Base-by-base conservation (phyloP, 1,140 invertebrate genomes). In the Lepidotrigona ventralis region DNA sequence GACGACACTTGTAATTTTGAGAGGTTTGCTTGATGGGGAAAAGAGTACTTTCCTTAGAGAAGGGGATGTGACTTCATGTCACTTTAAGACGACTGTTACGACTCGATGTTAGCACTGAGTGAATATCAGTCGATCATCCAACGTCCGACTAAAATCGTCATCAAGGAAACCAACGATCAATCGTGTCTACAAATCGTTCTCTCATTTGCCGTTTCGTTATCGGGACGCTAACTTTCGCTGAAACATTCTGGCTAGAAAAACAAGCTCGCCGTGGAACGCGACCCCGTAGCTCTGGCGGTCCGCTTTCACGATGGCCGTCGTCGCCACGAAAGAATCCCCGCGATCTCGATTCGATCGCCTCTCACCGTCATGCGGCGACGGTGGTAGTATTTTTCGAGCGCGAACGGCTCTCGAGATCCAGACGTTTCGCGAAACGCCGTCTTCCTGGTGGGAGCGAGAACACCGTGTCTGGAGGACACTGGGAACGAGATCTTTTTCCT, bases 401-500 rank as follows among this genome's bases (percentile, higher is more conserved):
- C 33, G 53, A 73, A 17, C 68, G 17, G 29, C 15, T 11, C 23
- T 60, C 23, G 58, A 60, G 4, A 33, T 33, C 33, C 33, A 33
- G 33, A 33, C 33, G 33, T 21, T 46, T 80, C 70, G 76, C 68
- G 78, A 86, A 86, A 70, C 86, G 75, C 58, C 64, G 60, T 85
- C 66, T 81, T 84, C 70, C 73, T 73, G 72, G 71, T 85, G 81
- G 85, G 75, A 84, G 76, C 66, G 33, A 63, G 33, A 84, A 79
- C 75, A 46, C 39, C 39, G 39, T 46, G 87, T 89, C 75, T 81
- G 64, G 56, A 86, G 84, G 71, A 82, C 81, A 88, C 71, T 17
- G 68, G 60, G 72, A 89, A 85, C 82, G 77, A 89, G 85, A 89
- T 89, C 81, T 80, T 84, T 33, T 87, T 84, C 82, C 81, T 89